Evolutionary conservation across 2,888 invertebrate genomes (phyloP).

Genomic region (Tanytarsus gracilentus): DNA sequence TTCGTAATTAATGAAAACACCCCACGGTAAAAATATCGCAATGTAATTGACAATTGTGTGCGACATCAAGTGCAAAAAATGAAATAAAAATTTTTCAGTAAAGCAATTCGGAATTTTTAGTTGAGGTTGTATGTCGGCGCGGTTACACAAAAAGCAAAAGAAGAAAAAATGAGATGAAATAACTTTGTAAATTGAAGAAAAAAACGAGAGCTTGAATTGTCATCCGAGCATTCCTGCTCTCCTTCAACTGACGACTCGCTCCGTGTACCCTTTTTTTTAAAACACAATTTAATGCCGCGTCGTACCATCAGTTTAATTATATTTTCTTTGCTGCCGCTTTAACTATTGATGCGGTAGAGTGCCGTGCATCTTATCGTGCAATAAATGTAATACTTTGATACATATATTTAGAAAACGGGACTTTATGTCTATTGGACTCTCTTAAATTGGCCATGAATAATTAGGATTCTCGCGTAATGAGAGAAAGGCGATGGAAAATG

Average conservation of each 20-base stretch:
- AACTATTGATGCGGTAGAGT: no score
- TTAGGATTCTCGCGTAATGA: background rate
- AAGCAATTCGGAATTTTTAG: no score
- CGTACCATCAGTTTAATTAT: no score
- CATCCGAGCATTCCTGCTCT: background rate
- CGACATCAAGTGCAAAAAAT: no score
- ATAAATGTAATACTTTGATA: background rate
- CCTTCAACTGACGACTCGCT: no score
- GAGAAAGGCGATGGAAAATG: background rate
- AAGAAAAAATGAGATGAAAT: background rate
- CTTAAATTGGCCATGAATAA: background rate
- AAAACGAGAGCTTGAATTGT: background rate
- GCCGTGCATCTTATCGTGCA: conserved; percentile 12
- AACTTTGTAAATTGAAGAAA: background rate
- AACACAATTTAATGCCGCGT: conserved; percentile 3
- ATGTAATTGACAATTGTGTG: no score
- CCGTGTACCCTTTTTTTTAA: no score
- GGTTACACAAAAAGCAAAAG: background rate
- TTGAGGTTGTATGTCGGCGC: no score
- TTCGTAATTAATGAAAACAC: no score
- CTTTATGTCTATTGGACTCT: background rate
- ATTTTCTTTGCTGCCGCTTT: no score
- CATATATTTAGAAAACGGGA: background rate
- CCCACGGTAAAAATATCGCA: no score
- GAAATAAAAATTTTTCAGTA: no score